A percentile compares a stretch with the other conserved stretches of the same genome.
These are phyloP conservation scores for Psylliodes chrysocephalus DNA, from an alignment of 2,888 invertebrate genomes.

Conservation along the genomic window DNA sequence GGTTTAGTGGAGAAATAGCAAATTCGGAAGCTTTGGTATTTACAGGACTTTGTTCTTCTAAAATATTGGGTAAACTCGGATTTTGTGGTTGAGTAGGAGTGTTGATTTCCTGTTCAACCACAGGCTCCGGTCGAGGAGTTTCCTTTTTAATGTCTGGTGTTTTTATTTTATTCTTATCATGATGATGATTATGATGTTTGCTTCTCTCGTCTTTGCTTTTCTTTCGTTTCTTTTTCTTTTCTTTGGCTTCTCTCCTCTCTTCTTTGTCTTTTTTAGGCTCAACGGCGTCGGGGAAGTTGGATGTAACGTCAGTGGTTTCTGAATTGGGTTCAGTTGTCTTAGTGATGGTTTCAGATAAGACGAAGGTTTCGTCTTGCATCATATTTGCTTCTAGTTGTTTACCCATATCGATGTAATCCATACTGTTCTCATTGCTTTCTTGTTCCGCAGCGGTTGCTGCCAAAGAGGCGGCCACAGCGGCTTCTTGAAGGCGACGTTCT, in stretches of 20 bases:
- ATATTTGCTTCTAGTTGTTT: slow-evolving; percentile 84
- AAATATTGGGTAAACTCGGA: slow-evolving; percentile 72
- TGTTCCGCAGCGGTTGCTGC: slow-evolving; percentile 36
- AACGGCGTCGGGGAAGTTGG: slow-evolving; percentile 37
- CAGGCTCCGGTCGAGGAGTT: slow-evolving; percentile 46
- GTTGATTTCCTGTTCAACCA: slow-evolving; percentile 42
- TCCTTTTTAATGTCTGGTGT: slow-evolving; percentile 55
- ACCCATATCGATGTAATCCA: slow-evolving; percentile 83
- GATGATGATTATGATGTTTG: slow-evolving; percentile 72
- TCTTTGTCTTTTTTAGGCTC: slow-evolving; percentile 57
- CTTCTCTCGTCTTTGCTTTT: slow-evolving; percentile 82
- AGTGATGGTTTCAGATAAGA: slow-evolving; percentile 58
- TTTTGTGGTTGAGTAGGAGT: slow-evolving; percentile 62
- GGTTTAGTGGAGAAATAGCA: slow-evolving; percentile 55
- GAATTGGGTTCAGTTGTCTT: slow-evolving; percentile 62
- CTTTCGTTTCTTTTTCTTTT: slow-evolving; percentile 87
- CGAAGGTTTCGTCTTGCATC: slow-evolving; percentile 74
- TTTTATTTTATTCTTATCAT: slow-evolving; percentile 65
- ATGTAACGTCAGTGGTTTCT: slow-evolving; percentile 50
- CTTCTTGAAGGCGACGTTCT: slow-evolving; percentile 66
- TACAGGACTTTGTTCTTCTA: slow-evolving; percentile 71
- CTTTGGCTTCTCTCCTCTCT: slow-evolving; percentile 72
- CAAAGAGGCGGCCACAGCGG: slow-evolving; percentile 48
- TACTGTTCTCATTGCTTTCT: slow-evolving; percentile 76
- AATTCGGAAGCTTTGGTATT: slow-evolving; percentile 59